A percentile compares a stretch with the other conserved stretches of the same genome.
Evolutionary conservation across 2,113 vertebrate species (phyloP).

Genomic region (Gnathonemus echidnorhynchus): DNA sequence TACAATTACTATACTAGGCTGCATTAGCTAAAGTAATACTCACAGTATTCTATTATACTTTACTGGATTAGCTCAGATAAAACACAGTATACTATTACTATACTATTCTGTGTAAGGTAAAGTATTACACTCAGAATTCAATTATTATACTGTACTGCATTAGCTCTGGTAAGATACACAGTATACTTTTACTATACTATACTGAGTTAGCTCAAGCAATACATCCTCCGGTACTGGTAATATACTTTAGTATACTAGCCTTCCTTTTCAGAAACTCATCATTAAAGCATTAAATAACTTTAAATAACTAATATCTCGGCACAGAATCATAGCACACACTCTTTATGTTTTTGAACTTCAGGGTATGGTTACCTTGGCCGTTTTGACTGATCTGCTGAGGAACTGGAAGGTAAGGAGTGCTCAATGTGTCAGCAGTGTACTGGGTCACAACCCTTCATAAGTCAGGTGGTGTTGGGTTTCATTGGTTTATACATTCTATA

Average conservation of each 20-base stretch:
- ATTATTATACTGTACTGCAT: neutral
- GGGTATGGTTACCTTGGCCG: neutral
- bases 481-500: neutral
- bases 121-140: neutral
- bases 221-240: neutral
- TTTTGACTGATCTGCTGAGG: neutral
- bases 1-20: too few species aligned
- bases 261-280: neutral
- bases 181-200: neutral
- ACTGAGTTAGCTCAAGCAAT: neutral
- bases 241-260: neutral
- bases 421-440: neutral
- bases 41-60: neutral
- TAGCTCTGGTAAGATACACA: neutral
- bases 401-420: neutral
- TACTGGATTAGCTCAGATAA: neutral
- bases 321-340: neutral
- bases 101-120: neutral
- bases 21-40: too few species aligned
- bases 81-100: neutral
- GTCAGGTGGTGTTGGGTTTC: neutral
- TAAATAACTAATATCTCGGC: neutral
- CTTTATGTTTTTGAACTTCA: neutral
- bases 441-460: neutral
- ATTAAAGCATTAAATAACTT: neutral